A percentile compares a stretch with the other conserved stretches of the same genome.
These are phyloP conservation scores for Xanthia icteritia DNA, from an alignment of 2,888 invertebrate genomes.

Conservation along the genomic window DNA sequence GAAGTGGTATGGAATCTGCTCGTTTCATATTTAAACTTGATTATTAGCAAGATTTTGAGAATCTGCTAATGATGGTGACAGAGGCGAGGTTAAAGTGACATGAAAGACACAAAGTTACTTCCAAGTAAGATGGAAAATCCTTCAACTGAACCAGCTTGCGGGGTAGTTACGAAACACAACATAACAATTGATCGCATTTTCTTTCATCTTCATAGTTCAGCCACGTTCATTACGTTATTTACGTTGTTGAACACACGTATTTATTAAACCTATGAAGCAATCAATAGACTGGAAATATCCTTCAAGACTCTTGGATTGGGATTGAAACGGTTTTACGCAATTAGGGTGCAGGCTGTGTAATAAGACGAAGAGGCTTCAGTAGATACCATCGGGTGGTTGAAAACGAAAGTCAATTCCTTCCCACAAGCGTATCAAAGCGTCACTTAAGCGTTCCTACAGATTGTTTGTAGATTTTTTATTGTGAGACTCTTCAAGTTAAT, in stretches of 20 bases:
- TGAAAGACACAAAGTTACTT: background rate
- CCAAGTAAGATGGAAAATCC: background rate
- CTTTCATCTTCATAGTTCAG: no score
- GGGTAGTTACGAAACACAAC: no score
- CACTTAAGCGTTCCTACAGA: background rate
- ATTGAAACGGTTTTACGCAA: background rate
- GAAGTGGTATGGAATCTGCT: background rate
- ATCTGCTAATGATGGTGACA: constrained; percentile 1
- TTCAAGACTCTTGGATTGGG: background rate
- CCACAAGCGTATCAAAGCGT: background rate
- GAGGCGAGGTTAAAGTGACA: background rate
- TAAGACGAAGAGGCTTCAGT: background rate
- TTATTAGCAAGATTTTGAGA: background rate
- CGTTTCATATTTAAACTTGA: background rate
- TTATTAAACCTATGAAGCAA: no score
- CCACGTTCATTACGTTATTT: no score
- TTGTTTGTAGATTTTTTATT: background rate
- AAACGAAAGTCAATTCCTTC: background rate
- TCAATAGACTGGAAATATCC: no score
- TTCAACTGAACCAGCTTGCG: background rate
- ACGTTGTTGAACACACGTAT: no score
- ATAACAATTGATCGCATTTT: no score
- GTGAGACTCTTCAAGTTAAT: background rate
- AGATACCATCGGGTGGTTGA: background rate
- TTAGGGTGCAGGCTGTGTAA: background rate